Percentiles rank a stretch among this genome's conserved stretches.
These are phyloP conservation scores for Amphipoea oculea DNA, from an alignment of 2,888 invertebrate species.

Conservation along the genomic window DNA sequence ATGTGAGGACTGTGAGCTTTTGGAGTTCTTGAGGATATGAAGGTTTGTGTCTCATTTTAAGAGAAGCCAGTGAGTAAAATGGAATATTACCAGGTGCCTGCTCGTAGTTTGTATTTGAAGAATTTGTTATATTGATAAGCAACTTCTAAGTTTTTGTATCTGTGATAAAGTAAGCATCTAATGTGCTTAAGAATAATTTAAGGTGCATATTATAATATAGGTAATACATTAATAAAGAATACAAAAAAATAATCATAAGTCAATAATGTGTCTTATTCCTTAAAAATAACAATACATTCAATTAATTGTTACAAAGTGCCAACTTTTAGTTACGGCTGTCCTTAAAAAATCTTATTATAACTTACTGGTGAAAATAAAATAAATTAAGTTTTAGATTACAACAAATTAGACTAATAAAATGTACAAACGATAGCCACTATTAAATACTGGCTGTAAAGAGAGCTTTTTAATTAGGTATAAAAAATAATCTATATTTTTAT, in stretches of 20 bases:
- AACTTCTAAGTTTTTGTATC: neutral
- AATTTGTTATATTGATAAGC: too few species aligned
- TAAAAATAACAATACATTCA: slow-evolving; percentile 54
- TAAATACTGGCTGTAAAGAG: slow-evolving; percentile 77
- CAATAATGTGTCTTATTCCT: slow-evolving; percentile 44
- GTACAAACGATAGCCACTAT: slow-evolving; percentile 61
- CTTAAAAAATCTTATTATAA: slow-evolving; percentile 39
- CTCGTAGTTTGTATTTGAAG: neutral
- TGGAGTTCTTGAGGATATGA: neutral
- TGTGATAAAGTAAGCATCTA: slow-evolving; percentile 11
- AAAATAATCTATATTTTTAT: slow-evolving; percentile 5
- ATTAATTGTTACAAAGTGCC: slow-evolving; percentile 45
- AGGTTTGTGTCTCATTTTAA: neutral
- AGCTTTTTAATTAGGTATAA: slow-evolving; percentile 41
- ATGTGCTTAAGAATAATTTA: slow-evolving; percentile 1
- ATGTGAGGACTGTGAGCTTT: neutral
- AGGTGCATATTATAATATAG: neutral
- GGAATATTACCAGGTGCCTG: too few species aligned
- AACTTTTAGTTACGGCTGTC: slow-evolving; percentile 25
- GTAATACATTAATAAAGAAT: neutral
- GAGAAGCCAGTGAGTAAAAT: neutral
- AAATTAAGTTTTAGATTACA: slow-evolving; percentile 39
- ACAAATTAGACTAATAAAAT: slow-evolving; percentile 50
- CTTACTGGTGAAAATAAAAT: slow-evolving; percentile 42
- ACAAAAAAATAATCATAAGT: slow-evolving; percentile 5